phyloP scores from a whole-genome alignment of 2,113 vertebrate species.

The Mastomys natalensis region DNA sequence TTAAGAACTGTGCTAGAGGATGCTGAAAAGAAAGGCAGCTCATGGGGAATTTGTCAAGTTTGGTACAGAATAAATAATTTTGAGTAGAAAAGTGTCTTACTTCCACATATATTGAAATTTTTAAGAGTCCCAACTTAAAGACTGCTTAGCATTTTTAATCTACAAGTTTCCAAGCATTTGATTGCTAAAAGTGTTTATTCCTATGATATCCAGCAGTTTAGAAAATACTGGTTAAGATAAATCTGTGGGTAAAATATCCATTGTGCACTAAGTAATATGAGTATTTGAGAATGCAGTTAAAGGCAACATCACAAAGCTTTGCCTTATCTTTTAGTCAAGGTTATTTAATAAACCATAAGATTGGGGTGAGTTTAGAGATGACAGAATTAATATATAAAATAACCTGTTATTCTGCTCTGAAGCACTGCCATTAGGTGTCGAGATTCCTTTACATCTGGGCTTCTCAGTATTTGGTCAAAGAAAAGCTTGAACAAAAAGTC shows the following conservation, averaged over 20 bases:
- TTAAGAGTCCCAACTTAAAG: slow-evolving; percentile 33
- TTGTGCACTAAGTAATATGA: neutral
- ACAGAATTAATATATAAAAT: neutral
- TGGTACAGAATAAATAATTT: slow-evolving; percentile 26
- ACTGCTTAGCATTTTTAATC: slow-evolving; percentile 67
- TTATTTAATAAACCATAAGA: neutral
- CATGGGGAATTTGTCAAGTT: neutral
- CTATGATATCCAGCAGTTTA: slow-evolving; percentile 6
- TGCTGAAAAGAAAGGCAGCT: slow-evolving; percentile 2
- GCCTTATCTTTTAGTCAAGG: neutral
- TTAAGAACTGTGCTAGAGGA: neutral
- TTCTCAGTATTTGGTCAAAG: slow-evolving; percentile 10
- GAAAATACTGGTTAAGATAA: slow-evolving; percentile 48
- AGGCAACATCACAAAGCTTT: neutral
- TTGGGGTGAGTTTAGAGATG: neutral
- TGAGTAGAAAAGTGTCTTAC: slow-evolving; percentile 46
- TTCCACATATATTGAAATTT: slow-evolving; percentile 35
- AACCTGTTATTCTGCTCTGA: slow-evolving; percentile 21
- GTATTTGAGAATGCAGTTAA: slow-evolving; percentile 9
- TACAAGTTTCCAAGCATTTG: slow-evolving; percentile 40
- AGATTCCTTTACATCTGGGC: slow-evolving; percentile 14
- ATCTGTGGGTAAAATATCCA: slow-evolving; percentile 26
- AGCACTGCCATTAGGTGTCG: neutral
- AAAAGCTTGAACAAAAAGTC: neutral
- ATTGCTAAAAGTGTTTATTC: slow-evolving; percentile 49